These are phyloP conservation scores for Hydriomena furcata DNA, from an alignment of 2,888 invertebrate species.

Conservation along the genomic window DNA sequence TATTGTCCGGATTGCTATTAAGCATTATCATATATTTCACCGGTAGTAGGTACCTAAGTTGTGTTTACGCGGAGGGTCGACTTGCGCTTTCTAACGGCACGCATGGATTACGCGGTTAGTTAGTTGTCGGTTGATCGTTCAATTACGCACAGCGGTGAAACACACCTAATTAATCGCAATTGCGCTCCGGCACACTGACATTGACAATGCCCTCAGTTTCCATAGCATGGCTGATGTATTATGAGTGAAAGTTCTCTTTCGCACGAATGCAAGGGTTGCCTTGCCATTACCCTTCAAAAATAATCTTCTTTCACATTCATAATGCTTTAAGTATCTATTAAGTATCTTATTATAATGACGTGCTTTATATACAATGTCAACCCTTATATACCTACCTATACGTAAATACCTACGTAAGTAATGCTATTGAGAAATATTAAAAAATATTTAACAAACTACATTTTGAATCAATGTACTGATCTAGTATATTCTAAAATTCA, in stretches of 20 bases:
- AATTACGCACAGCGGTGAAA: conserved; percentile 61
- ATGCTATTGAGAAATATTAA: too few species aligned
- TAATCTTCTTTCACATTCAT: too few species aligned
- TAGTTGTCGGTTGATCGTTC: conserved; percentile 47
- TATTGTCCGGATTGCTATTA: conserved; percentile 48
- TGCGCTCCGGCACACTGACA: conserved; percentile 59
- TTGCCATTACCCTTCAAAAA: too few species aligned
- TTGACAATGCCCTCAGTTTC: conserved; percentile 53
- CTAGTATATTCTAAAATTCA: too few species aligned
- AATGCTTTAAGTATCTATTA: too few species aligned
- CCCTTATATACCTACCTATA: too few species aligned
- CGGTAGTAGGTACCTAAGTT: conserved; percentile 30
- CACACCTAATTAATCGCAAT: conserved; percentile 59
- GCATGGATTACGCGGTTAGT: conserved; percentile 52
- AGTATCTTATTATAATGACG: too few species aligned
- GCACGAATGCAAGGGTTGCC: neutral
- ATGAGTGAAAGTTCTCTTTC: conserved; percentile 33
- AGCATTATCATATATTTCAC: conserved; percentile 46
- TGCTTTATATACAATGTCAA: too few species aligned
- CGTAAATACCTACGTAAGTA: too few species aligned
- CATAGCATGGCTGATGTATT: conserved; percentile 50
- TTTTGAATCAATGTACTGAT: too few species aligned
- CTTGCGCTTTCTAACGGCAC: conserved; percentile 61
- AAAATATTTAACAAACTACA: too few species aligned
- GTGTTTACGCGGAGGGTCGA: conserved; percentile 40